These are phyloP conservation scores for Pardosa pseudoannulata DNA, from an alignment of 2,888 invertebrate genomes.

Conservation along the genomic window DNA sequence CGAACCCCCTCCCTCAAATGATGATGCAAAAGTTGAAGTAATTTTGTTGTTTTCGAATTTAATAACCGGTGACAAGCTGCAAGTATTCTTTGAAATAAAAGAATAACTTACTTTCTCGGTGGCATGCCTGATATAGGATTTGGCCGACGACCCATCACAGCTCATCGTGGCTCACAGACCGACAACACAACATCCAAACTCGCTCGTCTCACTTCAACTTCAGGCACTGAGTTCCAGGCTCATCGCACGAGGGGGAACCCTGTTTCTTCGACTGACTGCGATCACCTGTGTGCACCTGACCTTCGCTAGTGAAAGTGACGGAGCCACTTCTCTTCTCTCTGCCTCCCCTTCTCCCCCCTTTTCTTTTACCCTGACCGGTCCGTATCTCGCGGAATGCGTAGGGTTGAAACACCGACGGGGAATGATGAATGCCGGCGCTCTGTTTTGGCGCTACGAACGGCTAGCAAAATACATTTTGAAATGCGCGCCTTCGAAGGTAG, in stretches of 20 bases:
- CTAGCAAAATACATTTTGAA: not conserved
- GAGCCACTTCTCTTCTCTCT: slow-evolving; percentile 20
- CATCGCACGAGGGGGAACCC: not conserved
- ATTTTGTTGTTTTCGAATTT: too few species aligned
- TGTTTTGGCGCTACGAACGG: not conserved
- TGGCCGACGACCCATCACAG: slow-evolving; percentile 63
- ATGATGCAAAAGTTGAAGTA: too few species aligned
- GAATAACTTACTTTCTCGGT: slow-evolving; percentile 58
- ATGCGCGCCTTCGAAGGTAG: not conserved
- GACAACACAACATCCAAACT: not conserved
- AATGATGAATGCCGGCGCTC: not conserved
- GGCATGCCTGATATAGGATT: slow-evolving; percentile 63
- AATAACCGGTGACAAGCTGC: too few species aligned
- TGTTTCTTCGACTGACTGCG: not conserved
- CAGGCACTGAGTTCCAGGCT: not conserved
- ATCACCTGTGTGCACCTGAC: slow-evolving; percentile 47
- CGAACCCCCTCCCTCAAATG: too few species aligned
- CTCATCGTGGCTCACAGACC: slow-evolving; percentile 42
- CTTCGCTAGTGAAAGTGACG: slow-evolving; percentile 68
- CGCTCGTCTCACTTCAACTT: not conserved
- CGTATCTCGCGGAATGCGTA: slow-evolving; percentile 12
- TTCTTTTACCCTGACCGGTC: slow-evolving; percentile 7
- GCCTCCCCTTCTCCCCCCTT: not conserved
- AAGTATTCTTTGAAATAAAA: too few species aligned
- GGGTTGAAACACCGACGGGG: slow-evolving; percentile 8